phyloP scores from a whole-genome alignment of 1,140 invertebrate genomes.

The Diachasmimorpha longicaudata region DNA sequence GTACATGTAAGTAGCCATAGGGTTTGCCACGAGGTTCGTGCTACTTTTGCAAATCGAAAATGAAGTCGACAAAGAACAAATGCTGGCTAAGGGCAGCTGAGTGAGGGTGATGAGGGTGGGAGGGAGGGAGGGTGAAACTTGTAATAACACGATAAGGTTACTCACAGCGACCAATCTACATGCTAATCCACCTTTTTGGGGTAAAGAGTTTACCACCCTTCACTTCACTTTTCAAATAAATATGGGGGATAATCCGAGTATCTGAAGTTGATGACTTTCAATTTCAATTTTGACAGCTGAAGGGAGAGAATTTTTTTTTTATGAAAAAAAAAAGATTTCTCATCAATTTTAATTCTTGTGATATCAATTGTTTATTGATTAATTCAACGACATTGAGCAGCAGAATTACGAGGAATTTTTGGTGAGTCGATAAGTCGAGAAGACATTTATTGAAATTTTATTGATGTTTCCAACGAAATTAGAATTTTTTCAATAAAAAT shows the following conservation, averaged over 20 bases:
- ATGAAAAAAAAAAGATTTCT: no score
- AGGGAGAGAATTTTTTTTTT: background rate
- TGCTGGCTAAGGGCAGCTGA: background rate
- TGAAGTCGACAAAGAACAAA: constrained; percentile 24
- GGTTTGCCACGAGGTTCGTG: background rate
- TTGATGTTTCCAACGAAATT: no score
- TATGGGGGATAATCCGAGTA: background rate
- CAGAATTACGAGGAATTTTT: no score
- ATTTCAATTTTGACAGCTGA: background rate
- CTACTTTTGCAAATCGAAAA: constrained; percentile 19
- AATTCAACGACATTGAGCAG: no score
- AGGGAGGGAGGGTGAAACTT: constrained; percentile 1
- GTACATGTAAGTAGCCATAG: background rate
- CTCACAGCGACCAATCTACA: constrained; percentile 30
- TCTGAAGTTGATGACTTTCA: background rate
- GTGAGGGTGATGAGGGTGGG: no score
- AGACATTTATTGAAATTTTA: no score
- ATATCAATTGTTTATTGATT: no score
- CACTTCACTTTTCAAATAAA: background rate
- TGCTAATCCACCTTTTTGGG: constrained; percentile 27
- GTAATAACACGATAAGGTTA: constrained; percentile 35
- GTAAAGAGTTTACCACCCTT: background rate
- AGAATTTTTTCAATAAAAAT: no score
- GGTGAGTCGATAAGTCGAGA: no score
- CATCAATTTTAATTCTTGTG: no score